A percentile compares a stretch with the other conserved stretches of the same genome.
These are phyloP conservation scores for Trichonephila clavata DNA, from an alignment of 1,140 invertebrate species.

Conservation along the genomic window DNA sequence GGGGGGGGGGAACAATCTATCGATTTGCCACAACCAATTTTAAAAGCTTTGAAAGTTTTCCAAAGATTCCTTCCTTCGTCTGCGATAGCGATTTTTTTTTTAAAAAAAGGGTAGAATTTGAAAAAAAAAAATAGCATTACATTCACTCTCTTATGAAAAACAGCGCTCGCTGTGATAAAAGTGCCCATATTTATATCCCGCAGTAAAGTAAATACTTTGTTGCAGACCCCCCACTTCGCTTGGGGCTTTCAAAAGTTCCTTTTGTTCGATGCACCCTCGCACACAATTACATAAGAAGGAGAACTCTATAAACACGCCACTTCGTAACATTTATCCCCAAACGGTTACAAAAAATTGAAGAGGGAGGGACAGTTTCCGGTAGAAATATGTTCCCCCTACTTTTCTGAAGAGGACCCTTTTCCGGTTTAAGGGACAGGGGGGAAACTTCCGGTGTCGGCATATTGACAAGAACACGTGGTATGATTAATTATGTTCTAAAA, in stretches of 20 bases:
- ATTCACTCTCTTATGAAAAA: too few relatives aligned
- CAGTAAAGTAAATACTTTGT: constrained; percentile 18
- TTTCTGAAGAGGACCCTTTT: background rate
- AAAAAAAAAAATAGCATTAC: too few relatives aligned
- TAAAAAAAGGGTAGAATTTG: background rate
- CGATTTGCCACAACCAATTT: background rate
- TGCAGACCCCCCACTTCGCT: background rate
- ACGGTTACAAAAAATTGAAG: background rate
- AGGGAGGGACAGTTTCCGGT: background rate
- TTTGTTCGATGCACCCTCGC: background rate
- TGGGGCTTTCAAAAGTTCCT: background rate
- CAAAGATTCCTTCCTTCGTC: background rate
- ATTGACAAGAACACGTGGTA: constrained; percentile 7
- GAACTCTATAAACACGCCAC: background rate
- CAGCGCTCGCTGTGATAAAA: background rate
- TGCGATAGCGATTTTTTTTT: background rate
- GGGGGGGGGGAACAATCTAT: background rate
- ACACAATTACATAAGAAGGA: background rate
- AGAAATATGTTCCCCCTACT: background rate
- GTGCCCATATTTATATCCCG: constrained; percentile 6
- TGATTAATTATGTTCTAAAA: background rate
- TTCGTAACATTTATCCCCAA: constrained; percentile 17
- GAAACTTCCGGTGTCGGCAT: background rate
- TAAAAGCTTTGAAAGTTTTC: background rate
- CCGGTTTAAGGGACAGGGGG: background rate